phyloP scores from a whole-genome alignment of 1,140 invertebrate genomes.

The Pectinophora gossypiella region DNA sequence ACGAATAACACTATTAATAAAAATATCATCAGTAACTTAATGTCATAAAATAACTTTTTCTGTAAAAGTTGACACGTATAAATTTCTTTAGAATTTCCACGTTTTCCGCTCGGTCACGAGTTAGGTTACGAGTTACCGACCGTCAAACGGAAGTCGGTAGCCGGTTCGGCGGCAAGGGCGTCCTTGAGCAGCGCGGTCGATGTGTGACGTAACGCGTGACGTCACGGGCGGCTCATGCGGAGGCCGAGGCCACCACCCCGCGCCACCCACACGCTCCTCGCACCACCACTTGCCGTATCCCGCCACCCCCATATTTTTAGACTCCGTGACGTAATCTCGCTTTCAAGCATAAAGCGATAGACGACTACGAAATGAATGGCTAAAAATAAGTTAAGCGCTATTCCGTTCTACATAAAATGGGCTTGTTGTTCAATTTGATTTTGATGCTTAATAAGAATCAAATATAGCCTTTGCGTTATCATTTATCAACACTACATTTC shows the following conservation, averaged over 20 bases:
- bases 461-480: too few species aligned
- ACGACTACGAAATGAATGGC: slow-evolving; percentile 36
- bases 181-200: slow-evolving; percentile 66
- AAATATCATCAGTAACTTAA: too few species aligned
- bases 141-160: slow-evolving; percentile 39
- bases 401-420: too few species aligned
- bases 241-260: slow-evolving; percentile 40
- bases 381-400: slow-evolving; percentile 43
- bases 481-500: too few species aligned
- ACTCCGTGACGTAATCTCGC: slow-evolving; percentile 54
- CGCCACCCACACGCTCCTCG: slow-evolving; percentile 24
- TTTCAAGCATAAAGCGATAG: slow-evolving; percentile 39
- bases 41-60: too few species aligned
- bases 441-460: too few species aligned
- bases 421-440: too few species aligned
- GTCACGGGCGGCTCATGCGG: slow-evolving; percentile 56
- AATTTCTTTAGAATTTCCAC: too few species aligned
- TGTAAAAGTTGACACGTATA: too few species aligned
- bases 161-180: slow-evolving; percentile 46
- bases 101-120: neutral
- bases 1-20: too few species aligned
- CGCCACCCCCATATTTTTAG: slow-evolving; percentile 64
- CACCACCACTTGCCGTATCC: slow-evolving; percentile 35
- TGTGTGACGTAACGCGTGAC: slow-evolving; percentile 53
- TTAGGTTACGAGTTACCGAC: neutral